A percentile compares a stretch with the other conserved stretches of the same genome.
phyloP scores from a whole-genome alignment of 2,888 invertebrate genomes.

The Melinaea marsaeus region DNA sequence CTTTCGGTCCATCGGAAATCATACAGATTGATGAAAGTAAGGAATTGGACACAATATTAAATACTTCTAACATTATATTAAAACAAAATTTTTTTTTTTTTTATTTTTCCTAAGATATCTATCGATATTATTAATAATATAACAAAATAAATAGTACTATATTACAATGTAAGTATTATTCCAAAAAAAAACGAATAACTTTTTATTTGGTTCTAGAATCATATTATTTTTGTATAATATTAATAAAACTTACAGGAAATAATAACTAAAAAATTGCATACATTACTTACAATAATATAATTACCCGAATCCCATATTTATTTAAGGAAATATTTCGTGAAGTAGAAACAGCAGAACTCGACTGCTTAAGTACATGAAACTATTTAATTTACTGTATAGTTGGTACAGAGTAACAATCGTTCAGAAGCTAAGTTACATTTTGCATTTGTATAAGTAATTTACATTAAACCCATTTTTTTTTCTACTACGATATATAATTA shows the following conservation, averaged over 20 bases:
- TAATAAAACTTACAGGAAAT: not conserved
- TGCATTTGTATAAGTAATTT: not conserved
- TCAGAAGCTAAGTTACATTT: not conserved
- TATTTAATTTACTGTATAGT: slow-evolving; percentile 1
- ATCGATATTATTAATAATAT: no score
- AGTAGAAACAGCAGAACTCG: slow-evolving; percentile 2
- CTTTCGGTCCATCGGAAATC: no score
- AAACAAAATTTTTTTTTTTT: no score
- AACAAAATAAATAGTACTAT: no score
- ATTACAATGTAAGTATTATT: no score
- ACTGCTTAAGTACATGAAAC: slow-evolving; percentile 3
- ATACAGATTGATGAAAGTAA: no score
- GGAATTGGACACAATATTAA: no score
- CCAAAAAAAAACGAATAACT: no score
- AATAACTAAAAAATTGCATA: not conserved
- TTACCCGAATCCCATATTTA: not conserved
- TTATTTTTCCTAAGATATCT: no score
- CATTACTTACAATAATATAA: not conserved
- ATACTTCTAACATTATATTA: no score
- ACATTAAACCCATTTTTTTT: not conserved
- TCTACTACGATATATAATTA: not conserved
- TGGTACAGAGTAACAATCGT: not conserved
- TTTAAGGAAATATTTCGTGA: not conserved
- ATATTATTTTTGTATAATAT: no score
- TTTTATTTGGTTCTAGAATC: no score